phyloP scores from a whole-genome alignment of 2,113 vertebrate genomes.

The Cygnus buccinator region DNA sequence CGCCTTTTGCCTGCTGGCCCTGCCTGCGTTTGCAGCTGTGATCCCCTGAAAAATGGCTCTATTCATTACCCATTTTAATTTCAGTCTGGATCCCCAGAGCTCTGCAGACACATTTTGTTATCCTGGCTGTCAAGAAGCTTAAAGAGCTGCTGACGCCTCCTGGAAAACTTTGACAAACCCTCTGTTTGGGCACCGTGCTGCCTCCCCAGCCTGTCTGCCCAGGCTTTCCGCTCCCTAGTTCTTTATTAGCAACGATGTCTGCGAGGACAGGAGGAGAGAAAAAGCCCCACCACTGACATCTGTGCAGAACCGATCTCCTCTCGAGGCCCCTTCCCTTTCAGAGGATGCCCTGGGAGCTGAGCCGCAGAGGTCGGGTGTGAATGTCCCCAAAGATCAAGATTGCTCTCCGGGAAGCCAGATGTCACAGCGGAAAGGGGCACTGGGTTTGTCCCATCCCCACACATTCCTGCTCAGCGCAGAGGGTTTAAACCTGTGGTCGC shows the following conservation, averaged over 20 bases:
- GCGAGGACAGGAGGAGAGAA: background rate
- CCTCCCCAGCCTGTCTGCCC: background rate
- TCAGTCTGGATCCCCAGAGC: constrained; percentile 27
- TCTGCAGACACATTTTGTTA: constrained; percentile 48
- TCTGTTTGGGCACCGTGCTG: background rate
- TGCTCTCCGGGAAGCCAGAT: background rate
- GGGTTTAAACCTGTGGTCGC: background rate
- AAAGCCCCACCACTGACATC: accelerated
- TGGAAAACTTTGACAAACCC: constrained; percentile 50
- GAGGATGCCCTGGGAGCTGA: background rate
- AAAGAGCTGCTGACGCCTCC: constrained; percentile 39
- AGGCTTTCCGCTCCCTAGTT: background rate
- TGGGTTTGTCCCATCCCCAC: background rate
- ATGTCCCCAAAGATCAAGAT: background rate
- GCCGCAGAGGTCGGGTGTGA: background rate
- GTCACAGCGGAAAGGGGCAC: background rate
- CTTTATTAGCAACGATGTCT: background rate
- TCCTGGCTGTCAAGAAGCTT: constrained; percentile 44
- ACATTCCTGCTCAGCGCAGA: accelerated
- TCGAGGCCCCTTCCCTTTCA: background rate
- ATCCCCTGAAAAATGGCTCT: constrained; percentile 31
- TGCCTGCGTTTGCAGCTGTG: background rate
- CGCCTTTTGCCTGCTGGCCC: background rate
- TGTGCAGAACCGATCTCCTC: background rate
- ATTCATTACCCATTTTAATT: constrained; percentile 40